Evolutionary conservation across 2,113 vertebrate species (phyloP), one percentile per base, ranked within the genome.

Genomic region (Cavia porcellus): DNA sequence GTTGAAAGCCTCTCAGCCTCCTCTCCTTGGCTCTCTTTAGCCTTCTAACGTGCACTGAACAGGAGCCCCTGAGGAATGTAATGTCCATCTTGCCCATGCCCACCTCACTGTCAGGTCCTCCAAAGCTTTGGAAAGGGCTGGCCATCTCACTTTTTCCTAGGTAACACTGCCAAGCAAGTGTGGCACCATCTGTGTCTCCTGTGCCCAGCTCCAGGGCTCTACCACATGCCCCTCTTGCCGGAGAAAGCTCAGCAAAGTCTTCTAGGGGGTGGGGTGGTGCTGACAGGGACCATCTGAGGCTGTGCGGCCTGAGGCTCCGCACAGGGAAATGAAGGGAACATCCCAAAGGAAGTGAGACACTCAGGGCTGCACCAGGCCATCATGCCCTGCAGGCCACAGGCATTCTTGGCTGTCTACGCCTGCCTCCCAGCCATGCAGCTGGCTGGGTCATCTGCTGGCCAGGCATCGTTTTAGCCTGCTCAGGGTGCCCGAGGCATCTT

Each of bases 261-360:
- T 88, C 81, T 62, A 50, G 72, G 80, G 66, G 74, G 79, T 9
- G 80, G 66, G 74, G 79, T 9, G 62, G 35, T 45, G 14, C 74
- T 50, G 32, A 0, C n/a, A 35, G 19, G 66, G 70, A 62, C 97
- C 92, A 81, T 89, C 74, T 17, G 89, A 95, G 96, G 92, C 77
- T 45, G 55, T 91, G 19, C 7, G 64, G 64, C 32, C 52, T 0
- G 32, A 35, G 50, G 87, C 42, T 80, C 87, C 15, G 47, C 88
- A 32, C 62, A 57, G 92, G 87, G 88, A 80, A 72, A 83, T 4
- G 74, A 87, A 90, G 92, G 94, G 93, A 74, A 7, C 47, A 6
- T 35, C 94, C 72, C 38, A 35, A 38, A 17, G 88, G n/a, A 30
- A 12, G 50, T 42, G 89, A 97, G 95, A 74, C 80, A 50, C 89